Evolutionary conservation across 2,888 invertebrate genomes (phyloP), one percentile per base, ranked within the genome.

Genomic region (Lissocephala sabroskyi): DNA sequence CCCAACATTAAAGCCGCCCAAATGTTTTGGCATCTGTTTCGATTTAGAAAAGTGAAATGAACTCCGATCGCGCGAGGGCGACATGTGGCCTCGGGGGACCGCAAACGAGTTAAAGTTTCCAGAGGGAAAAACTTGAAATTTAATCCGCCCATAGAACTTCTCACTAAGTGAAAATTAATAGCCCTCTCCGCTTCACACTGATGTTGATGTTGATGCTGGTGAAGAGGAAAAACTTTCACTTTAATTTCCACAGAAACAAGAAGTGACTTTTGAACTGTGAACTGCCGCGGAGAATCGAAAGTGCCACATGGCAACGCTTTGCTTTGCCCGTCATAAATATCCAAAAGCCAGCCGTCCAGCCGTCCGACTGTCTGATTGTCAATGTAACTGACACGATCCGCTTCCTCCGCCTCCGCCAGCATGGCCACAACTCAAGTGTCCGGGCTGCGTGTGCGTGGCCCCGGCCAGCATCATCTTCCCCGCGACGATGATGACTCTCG

Each of bases 401-500:
- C 23, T 5, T 23, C n/a, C 23, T 23, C 23, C 23, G 23, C 4
- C 23, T 23, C 10, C 74, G 65, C 56, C 59, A 64, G 52, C 50
- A 54, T 73, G 78, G 78, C 75, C 78, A 78, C 73, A 78, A n/a
- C 76, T 78, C 63, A 78, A 75, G 62, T 70, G 71, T 65, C 56
- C 56, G 76, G 64, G n/a, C n/a, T n/a, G n/a, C n/a, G n/a, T n/a
- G n/a, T n/a, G n/a, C n/a, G n/a, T 65, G 65, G 52, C 55, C 35
- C 16, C 3, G 23, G 4, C 7, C 4, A 23, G 23, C 23, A 23
- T 23, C 23, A 23, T 7, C 4, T 5, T 23, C 4, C 3, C 7
- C 4, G 7, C 7, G 23, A 23, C 7, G 23, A 23, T 23, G 23
- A 23, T 23, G 23, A 23, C 7, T 23, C 23, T 23, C 7, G 23